A percentile compares a stretch with the other conserved stretches of the same genome.
These are phyloP conservation scores for Raja brachyura DNA, from an alignment of 2,113 vertebrate species.

Conservation along the genomic window DNA sequence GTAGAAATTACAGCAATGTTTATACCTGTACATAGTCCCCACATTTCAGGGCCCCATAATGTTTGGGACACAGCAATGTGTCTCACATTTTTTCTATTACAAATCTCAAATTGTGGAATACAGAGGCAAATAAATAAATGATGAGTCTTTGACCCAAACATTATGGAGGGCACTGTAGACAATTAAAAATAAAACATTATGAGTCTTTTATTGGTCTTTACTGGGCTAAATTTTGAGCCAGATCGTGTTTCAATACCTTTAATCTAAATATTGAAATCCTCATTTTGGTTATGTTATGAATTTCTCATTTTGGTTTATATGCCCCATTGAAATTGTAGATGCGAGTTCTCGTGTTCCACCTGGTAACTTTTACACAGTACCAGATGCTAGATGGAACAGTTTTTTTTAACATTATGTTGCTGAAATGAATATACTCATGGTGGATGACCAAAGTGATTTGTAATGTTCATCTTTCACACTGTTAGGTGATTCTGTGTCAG, in stretches of 20 bases:
- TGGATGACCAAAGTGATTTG: not conserved
- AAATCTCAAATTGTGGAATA: too few relatives aligned
- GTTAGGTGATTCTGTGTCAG: not conserved
- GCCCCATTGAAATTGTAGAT: not conserved
- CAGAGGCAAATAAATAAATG: too few relatives aligned
- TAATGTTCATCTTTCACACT: not conserved
- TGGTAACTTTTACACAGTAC: not conserved
- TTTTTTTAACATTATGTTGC: too few relatives aligned
- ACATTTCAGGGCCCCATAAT: too few relatives aligned
- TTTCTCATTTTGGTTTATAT: not conserved
- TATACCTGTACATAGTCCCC: too few relatives aligned
- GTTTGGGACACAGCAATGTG: too few relatives aligned
- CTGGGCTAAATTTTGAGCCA: not conserved
- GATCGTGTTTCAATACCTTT: not conserved
- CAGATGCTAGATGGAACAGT: too few relatives aligned
- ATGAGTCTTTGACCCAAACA: too few relatives aligned
- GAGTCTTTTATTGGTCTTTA: not conserved
- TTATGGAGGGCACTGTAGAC: too few relatives aligned
- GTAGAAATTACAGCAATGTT: too few relatives aligned
- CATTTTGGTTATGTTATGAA: not conserved
- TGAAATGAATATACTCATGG: not conserved
- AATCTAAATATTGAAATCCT: not conserved
- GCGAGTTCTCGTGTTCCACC: not conserved
- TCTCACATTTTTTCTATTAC: too few relatives aligned
- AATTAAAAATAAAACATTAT: too few relatives aligned